Evolutionary conservation across 2,113 vertebrate genomes (phyloP).

Genomic region (Leucopsar rothschildi): DNA sequence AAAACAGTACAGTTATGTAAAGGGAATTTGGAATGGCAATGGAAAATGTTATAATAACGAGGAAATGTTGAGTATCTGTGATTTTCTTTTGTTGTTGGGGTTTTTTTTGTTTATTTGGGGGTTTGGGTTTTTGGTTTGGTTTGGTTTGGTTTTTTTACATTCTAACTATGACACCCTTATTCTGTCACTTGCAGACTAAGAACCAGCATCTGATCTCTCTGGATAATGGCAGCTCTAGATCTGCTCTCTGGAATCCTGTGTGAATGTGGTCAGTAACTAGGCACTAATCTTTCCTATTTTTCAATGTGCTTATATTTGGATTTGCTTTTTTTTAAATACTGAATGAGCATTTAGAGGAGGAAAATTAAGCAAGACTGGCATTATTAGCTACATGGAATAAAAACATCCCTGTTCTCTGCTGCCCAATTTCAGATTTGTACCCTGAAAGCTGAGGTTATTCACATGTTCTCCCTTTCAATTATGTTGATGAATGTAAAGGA

Average conservation of each 20-base stretch:
- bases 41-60: not conserved
- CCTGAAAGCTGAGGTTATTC: not conserved
- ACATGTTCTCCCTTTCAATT: not conserved
- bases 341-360: not conserved
- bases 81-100: not conserved
- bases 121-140: not conserved
- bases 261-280: not conserved
- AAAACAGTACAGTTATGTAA: not conserved
- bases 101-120: not conserved
- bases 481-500: not conserved
- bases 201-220: not conserved
- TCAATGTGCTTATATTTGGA: not conserved
- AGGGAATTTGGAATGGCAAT: not conserved
- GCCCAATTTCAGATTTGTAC: not conserved
- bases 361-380: not conserved
- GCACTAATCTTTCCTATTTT: not conserved
- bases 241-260: not conserved
- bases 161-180: not conserved
- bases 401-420: not conserved
- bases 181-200: not conserved
- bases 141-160: not conserved
- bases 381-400: not conserved
- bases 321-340: not conserved
- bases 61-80: not conserved
- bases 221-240: not conserved